A percentile compares a stretch with the other conserved stretches of the same genome.
These are phyloP conservation scores for human DNA, from an alignment of 2,113 vertebrate genomes.

Conservation along the genomic window GRCh38 chr14:20127001-20127500, in stretches of 20 bases:
- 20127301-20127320: not conserved
- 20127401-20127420: not conserved
- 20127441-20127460: not conserved
- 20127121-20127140: not conserved
- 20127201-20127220: not conserved
- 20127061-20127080: not conserved
- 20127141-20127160: not conserved
- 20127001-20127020: not conserved
- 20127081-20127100: not conserved
- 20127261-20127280: not conserved
- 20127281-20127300: not conserved
- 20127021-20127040: not conserved
- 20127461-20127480: not conserved
- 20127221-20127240: not conserved
- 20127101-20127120: not conserved
- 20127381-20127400: not conserved
- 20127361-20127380: not conserved
- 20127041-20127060: not conserved
- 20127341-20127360: not conserved
- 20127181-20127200: not conserved
- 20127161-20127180: not conserved
- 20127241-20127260: not conserved
- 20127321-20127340: too few species aligned
- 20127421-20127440: not conserved
- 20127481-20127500: too few species aligned